These are phyloP conservation scores for Lucifuga dentata DNA, from an alignment of 2,113 vertebrate species.

Conservation along the genomic window DNA sequence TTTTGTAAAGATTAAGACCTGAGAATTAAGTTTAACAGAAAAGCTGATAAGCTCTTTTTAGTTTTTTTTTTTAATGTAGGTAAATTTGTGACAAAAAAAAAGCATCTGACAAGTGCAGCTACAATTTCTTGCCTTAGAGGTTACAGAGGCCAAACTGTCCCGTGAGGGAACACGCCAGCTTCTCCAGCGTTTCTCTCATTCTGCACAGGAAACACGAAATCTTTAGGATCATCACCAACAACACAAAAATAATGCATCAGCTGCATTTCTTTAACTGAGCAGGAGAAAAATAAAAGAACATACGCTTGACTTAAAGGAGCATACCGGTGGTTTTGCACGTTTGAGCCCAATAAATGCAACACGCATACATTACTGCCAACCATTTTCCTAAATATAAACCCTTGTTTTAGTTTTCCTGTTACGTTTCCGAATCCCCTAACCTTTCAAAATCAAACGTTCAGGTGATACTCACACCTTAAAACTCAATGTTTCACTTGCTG, in stretches of 20 bases:
- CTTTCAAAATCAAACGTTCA: too few species aligned
- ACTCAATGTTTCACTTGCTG: too few species aligned
- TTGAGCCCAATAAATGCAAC: too few species aligned
- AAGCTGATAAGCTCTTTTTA: conserved; percentile 20
- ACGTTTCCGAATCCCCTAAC: too few species aligned
- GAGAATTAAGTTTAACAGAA: conserved; percentile 44
- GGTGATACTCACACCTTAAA: too few species aligned
- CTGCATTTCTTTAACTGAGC: neutral
- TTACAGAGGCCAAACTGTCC: conserved; percentile 91
- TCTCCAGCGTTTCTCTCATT: too few species aligned
- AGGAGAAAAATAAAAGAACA: neutral
- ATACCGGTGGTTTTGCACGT: too few species aligned
- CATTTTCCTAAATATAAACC: too few species aligned
- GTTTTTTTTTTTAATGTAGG: conserved; percentile 31
- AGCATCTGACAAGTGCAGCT: conserved; percentile 89
- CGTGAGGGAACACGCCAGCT: conserved; percentile 82
- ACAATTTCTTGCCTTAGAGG: conserved; percentile 90
- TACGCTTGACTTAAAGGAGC: conserved; percentile 7
- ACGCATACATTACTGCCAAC: too few species aligned
- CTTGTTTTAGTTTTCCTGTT: too few species aligned
- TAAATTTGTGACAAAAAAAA: conserved; percentile 85
- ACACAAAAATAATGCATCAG: neutral
- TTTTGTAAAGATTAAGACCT: conserved; percentile 50
- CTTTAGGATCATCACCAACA: too few species aligned
- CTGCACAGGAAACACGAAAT: too few species aligned